Conservation (phyloP, 1,140 invertebrate species). For the Stegodyphus mimosarum region DNA sequence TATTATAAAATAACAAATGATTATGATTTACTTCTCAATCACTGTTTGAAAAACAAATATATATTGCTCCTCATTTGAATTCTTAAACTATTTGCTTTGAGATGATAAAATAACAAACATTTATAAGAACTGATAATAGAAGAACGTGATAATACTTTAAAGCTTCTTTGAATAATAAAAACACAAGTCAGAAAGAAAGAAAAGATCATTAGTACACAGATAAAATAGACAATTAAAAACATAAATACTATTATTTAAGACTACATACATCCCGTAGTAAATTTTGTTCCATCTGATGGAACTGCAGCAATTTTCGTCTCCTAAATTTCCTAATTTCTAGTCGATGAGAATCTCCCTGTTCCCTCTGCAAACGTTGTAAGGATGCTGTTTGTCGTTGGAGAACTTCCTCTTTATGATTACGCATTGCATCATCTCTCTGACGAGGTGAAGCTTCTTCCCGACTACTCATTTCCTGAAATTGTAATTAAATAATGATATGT, state of each 20-base stretch:
- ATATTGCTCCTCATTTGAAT: too few relatives aligned
- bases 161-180: neutral
- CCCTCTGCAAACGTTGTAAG: constrained; percentile 84
- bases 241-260: neutral
- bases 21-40: too few relatives aligned
- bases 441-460: constrained; percentile 38
- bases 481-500: too few relatives aligned
- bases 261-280: constrained; percentile 84
- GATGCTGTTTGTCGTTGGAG: constrained; percentile 91
- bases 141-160: too few relatives aligned
- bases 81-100: too few relatives aligned
- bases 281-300: constrained; percentile 91
- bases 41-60: too few relatives aligned
- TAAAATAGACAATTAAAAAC: too few relatives aligned
- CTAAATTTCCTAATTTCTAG: constrained; percentile 93
- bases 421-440: constrained; percentile 66
- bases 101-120: too few relatives aligned
- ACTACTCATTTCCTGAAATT: constrained; percentile 51
- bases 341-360: constrained; percentile 91
- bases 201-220: too few relatives aligned
- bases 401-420: constrained; percentile 90
- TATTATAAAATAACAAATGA: too few relatives aligned
- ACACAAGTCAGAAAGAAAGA: too few relatives aligned
- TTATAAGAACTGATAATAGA: too few relatives aligned
- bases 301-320: constrained; percentile 86